Evolutionary conservation across 2,888 invertebrate genomes (phyloP).

Genomic region (Calliopum simillimum): DNA sequence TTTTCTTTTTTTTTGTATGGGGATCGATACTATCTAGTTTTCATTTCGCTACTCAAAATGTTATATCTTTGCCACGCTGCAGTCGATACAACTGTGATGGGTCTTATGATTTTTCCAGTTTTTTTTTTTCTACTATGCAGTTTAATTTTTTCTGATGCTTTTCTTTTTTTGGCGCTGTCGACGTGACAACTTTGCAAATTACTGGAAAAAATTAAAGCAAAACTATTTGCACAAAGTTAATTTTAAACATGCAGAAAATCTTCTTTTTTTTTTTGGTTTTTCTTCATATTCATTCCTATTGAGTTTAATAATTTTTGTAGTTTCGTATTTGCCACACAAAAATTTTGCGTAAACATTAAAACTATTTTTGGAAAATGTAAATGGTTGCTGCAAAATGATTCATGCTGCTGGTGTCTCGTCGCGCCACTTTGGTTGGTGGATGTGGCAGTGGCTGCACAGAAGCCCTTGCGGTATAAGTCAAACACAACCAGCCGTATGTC

Average conservation of each 20-base stretch:
- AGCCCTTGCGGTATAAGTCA: background rate
- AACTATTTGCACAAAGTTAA: conserved; percentile 48
- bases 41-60: no score
- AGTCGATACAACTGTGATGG: no score
- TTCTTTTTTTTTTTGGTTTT: conserved; percentile 6
- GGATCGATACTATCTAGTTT: no score
- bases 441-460: background rate
- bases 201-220: conserved; percentile 31
- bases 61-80: no score
- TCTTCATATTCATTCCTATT: no score
- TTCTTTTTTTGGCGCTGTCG: conserved; percentile 11
- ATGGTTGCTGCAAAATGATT: conserved; percentile 51
- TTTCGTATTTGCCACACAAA: conserved; percentile 36
- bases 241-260: conserved; percentile 46
- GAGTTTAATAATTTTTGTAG: background rate
- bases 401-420: conserved; percentile 16
- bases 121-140: background rate
- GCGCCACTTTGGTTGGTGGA: background rate
- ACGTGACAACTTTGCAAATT: conserved; percentile 50
- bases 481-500: background rate
- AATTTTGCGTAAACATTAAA: conserved; percentile 58
- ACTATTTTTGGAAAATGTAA: conserved; percentile 56
- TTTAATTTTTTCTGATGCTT: background rate
- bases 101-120: no score
- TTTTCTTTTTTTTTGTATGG: no score